These are phyloP conservation scores for Andrena chrysosceles DNA, from an alignment of 2,888 invertebrate genomes.

Conservation along the genomic window DNA sequence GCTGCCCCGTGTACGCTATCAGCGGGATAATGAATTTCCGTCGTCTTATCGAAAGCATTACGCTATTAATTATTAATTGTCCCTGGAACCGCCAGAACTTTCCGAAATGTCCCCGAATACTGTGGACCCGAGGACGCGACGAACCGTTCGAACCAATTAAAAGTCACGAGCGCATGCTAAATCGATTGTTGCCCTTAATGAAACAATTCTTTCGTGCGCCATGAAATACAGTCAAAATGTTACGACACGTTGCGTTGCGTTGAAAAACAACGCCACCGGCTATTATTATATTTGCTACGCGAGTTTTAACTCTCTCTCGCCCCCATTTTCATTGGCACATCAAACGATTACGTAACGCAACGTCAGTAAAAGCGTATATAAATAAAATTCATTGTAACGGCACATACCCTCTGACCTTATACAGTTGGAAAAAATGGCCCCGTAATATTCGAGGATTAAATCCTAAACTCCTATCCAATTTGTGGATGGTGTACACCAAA, in stretches of 20 bases:
- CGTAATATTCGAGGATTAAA: no score
- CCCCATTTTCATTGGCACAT: neutral
- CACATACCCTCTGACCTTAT: neutral
- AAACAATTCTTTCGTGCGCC: conserved; percentile 4
- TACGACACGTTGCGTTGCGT: neutral
- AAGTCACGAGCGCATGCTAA: neutral
- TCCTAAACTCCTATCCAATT: no score
- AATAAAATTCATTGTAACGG: neutral
- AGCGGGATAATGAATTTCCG: conserved; percentile 36
- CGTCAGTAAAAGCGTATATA: neutral
- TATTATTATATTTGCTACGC: conserved; percentile 30
- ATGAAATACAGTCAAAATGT: conserved; percentile 11
- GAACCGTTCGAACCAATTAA: conserved; percentile 2
- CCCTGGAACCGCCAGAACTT: neutral
- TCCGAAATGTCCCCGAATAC: neutral
- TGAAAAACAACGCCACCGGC: neutral
- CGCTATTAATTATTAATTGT: conserved; percentile 37
- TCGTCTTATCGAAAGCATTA: conserved; percentile 34
- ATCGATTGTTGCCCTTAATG: neutral
- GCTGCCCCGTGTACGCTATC: conserved; percentile 21
- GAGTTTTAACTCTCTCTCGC: conserved; percentile 3
- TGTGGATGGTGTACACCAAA: neutral
- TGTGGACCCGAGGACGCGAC: neutral
- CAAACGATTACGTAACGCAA: neutral
- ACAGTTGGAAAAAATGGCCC: neutral